Evolutionary conservation across 1,140 invertebrate genomes (phyloP).

Genomic region (Protaetia brevitarsis): DNA sequence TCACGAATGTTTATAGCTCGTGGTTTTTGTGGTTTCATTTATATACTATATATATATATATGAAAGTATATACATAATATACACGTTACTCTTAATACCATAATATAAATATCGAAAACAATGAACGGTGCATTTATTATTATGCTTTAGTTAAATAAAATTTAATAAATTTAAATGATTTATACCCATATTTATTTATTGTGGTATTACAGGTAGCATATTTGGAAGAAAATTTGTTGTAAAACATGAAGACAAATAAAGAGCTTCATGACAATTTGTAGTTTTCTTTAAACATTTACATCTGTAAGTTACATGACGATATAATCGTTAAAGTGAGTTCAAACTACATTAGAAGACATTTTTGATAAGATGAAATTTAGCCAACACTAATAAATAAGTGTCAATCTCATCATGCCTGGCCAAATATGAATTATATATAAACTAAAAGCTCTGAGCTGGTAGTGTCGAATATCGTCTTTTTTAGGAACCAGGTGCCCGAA

Average conservation of each 20-base stretch:
- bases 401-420: no score
- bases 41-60: constrained; percentile 15
- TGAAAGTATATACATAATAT: constrained; percentile 11
- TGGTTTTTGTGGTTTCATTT: constrained; percentile 28
- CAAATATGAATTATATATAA: no score
- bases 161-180: not conserved
- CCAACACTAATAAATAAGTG: no score
- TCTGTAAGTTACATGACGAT: no score
- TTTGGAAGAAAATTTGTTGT: constrained; percentile 22
- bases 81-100: constrained; percentile 2
- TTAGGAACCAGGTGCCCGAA: no score
- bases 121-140: not conserved
- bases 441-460: no score
- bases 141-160: not conserved
- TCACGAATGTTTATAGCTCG: constrained; percentile 29
- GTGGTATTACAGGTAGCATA: constrained; percentile 10
- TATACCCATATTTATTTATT: constrained; percentile 1
- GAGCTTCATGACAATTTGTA: constrained; percentile 25
- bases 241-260: constrained; percentile 22
- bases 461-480: no score
- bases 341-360: no score
- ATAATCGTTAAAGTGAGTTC: no score
- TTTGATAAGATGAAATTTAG: no score
- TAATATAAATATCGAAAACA: not conserved
- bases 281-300: no score